Evolutionary conservation across 2,888 invertebrate species (phyloP).

Genomic region (Perizoma affinitatum): DNA sequence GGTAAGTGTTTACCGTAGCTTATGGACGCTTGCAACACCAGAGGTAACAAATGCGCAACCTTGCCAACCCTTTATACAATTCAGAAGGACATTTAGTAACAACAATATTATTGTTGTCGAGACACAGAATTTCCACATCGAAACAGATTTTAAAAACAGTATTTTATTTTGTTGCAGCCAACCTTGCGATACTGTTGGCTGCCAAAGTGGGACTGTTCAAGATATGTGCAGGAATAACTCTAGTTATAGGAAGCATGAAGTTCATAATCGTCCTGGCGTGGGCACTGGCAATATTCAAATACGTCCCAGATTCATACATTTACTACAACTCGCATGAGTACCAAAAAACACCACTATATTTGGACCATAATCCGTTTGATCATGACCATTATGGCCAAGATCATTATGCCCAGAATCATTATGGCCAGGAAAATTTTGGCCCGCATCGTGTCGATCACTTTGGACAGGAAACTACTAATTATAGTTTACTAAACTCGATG

Average conservation of each 20-base stretch:
- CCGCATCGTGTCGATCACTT: conserved; percentile 9
- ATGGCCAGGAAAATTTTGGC: conserved; percentile 10
- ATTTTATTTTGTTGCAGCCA: conserved; percentile 72
- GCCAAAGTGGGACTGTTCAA: conserved; percentile 72
- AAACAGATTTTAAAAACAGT: neutral
- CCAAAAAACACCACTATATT: conserved; percentile 29
- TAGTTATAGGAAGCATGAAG: conserved; percentile 62
- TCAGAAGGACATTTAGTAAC: too few species aligned
- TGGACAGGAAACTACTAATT: conserved; percentile 9
- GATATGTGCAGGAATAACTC: conserved; percentile 63
- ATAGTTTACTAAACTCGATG: conserved; percentile 21
- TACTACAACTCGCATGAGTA: conserved; percentile 46
- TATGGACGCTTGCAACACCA: too few species aligned
- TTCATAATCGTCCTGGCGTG: conserved; percentile 67
- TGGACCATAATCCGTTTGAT: conserved; percentile 33
- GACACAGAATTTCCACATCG: too few species aligned
- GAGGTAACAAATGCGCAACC: too few species aligned
- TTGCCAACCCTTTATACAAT: too few species aligned
- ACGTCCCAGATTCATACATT: conserved; percentile 65
- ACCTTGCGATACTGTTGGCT: conserved; percentile 65
- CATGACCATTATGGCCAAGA: conserved; percentile 32
- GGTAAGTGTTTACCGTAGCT: too few species aligned
- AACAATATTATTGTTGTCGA: too few species aligned
- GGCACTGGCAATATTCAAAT: conserved; percentile 63
- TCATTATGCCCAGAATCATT: conserved; percentile 3